Base-by-base conservation (phyloP, 2,888 invertebrate genomes). In the Thyatira batis region DNA sequence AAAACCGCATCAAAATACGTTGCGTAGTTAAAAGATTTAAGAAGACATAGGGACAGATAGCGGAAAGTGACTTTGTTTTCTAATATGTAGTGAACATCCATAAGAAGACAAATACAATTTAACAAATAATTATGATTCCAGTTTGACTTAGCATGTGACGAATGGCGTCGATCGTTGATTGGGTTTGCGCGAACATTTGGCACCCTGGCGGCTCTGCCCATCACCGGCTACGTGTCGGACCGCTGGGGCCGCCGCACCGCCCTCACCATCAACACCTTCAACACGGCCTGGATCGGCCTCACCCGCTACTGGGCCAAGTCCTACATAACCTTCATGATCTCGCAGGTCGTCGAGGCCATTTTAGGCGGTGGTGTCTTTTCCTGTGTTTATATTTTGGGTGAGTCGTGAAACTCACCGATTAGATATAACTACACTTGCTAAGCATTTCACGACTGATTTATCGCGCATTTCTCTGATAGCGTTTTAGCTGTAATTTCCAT, bases 181-280 rank as follows among this genome's bases (percentile, higher is more conserved):
- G 96, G 96, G 0, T 95, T 95, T 0, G 84, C 95, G 11, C 94
- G 95, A 56, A 95, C 94, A 48, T 67, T 94, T 30, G 96, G 96
- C 20, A 94, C 94, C 55, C 93, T 96, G 67, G 78, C 94, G 48
- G 95, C 95, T 1, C 87, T 95, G 58, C 95, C 95, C n/a, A 85
- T 95, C 61, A 93, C 94, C 0, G 96, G 96, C 44, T 93, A 92
- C 66, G 78, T 96, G 43, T 96, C 96, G 0, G 96, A 96, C 85
- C 94, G 93, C 92, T 96, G 92, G 86, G 95, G 95, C 1, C 89
- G 95, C 46, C 92, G 93, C 60, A 84, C 92, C 2, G 89, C 94
- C 1, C 87, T 95, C 55, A 85, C 93, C 39, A 72, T 93, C 64
- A 93, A 93, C 58, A 92, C 94, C 60, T 81, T 93, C 61, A 81